phyloP scores from a whole-genome alignment of 1,140 invertebrate species.

The Drosophila bocki region DNA sequence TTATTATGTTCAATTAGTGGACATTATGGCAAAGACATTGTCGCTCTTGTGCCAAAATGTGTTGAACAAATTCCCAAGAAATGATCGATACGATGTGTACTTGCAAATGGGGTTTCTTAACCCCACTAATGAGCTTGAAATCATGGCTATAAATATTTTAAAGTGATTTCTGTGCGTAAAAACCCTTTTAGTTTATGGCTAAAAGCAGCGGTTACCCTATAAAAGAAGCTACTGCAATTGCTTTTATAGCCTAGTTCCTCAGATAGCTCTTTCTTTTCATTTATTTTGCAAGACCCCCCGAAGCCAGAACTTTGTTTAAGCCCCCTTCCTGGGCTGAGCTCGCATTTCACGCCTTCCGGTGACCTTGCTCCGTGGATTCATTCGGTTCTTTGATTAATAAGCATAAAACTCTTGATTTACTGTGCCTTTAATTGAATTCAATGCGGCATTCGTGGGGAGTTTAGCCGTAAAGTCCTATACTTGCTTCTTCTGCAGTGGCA shows the following conservation, averaged over 20 bases:
- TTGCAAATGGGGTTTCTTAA: too few relatives aligned
- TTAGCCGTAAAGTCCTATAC: neutral
- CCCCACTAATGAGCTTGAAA: too few relatives aligned
- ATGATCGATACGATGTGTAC: too few relatives aligned
- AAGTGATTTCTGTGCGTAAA: neutral
- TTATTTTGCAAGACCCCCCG: neutral
- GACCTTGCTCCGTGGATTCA: constrained; percentile 46
- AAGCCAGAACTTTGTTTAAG: neutral
- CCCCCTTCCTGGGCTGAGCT: neutral
- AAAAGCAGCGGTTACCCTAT: neutral
- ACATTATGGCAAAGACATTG: neutral
- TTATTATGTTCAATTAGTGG: constrained; percentile 8
- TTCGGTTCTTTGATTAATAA: constrained; percentile 64
- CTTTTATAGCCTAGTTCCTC: neutral
- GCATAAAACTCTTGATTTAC: constrained; percentile 61
- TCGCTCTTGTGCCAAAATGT: neutral
- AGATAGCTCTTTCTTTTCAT: neutral
- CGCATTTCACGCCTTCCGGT: constrained; percentile 53
- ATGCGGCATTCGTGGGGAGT: neutral
- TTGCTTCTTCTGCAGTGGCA: neutral
- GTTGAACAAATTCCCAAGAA: neutral
- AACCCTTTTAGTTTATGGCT: neutral
- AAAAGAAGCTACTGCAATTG: neutral
- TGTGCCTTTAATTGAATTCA: constrained; percentile 63
- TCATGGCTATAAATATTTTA: neutral